These are phyloP conservation scores for Porites cylindrica DNA, from an alignment of 92 coral and sea anemone genomes.

Conservation along the genomic window DNA sequence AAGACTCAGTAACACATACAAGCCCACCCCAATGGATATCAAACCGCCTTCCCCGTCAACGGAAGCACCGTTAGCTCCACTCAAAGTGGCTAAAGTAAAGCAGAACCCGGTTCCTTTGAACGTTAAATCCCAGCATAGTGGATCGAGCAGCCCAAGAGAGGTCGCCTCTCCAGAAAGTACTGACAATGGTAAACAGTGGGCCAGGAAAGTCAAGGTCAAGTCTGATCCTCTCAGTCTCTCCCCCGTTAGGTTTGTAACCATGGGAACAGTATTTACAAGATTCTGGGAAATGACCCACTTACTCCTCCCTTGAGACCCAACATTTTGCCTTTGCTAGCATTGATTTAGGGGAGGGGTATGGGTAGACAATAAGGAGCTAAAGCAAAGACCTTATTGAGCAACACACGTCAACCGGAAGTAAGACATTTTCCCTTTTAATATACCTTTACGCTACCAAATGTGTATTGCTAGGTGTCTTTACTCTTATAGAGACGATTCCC, in stretches of 20 bases:
- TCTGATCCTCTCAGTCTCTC: conserved; percentile 10
- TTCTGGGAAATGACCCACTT: not conserved
- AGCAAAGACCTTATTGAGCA: too few relatives aligned
- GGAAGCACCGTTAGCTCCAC: conserved; percentile 72
- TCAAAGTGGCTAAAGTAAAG: conserved; percentile 67
- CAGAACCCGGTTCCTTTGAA: conserved; percentile 33
- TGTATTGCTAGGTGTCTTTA: too few relatives aligned
- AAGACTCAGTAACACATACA: conserved; percentile 68
- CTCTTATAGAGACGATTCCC: too few relatives aligned
- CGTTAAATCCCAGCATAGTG: conserved; percentile 5
- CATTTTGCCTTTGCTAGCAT: too few relatives aligned
- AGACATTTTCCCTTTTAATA: too few relatives aligned
- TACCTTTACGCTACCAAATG: too few relatives aligned
- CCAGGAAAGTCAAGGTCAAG: conserved; percentile 37
- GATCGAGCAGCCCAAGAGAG: conserved; percentile 37
- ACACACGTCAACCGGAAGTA: too few relatives aligned
- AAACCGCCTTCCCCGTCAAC: conserved; percentile 69
- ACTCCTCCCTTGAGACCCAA: too few relatives aligned
- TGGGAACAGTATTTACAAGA: too few relatives aligned
- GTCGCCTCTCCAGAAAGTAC: conserved; percentile 21
- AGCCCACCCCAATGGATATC: conserved; percentile 66
- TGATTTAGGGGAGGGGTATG: too few relatives aligned
- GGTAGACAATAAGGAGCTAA: too few relatives aligned
- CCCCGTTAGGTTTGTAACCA: conserved; percentile 31
- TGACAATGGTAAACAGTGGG: conserved; percentile 40